Evolutionary conservation across 2,797 vertebrate genomes (phyloP), one percentile per base, ranked within the genome.

Genomic region (Myotis findleyi): DNA sequence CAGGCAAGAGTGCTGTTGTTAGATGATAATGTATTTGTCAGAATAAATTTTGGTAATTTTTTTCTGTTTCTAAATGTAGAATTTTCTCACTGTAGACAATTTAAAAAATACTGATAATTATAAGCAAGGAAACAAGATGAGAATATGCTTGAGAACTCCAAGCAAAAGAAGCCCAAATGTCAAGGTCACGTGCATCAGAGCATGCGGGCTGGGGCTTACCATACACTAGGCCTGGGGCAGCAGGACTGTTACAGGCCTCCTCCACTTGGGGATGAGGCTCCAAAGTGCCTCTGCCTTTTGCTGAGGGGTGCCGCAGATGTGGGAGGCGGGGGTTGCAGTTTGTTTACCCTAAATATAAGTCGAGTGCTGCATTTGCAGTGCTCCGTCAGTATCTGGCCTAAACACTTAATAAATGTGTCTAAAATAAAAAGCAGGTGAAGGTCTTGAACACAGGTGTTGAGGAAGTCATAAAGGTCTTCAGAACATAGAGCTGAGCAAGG

Each of bases 21-120:
- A 51, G 68, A 38, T 91, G 62, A 66, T 30, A 71, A 79, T 84
- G 49, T 25, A 23, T 84, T 92, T 89, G 95, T 89, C 79, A 71
- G 77, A 92, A 57, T 25, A 80, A 75, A 69, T 83, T 59, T 49
- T 82, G 3, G 7, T 18, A 57, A 38, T 82, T 96, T 90, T 90
- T 88, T 69, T 27, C 27, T 49, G 3, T 73, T 86, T 79, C 12
- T 49, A 87, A 69, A 44, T 77, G 3, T 75, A 47, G 71, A 85
- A 79, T 87, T 87, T 92, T 8, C 51, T 79, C 17, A 89, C 20
- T 85, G 16, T 86, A 77, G 36, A 36, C 51, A 84, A 7, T 69
- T 69, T 62, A 0, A 82, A 85, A 90, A 92, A 18, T 91, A 21
- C 9, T 62, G 33, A 93, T 79, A 71, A 33, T 66, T n/a, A 3